These are phyloP conservation scores for Opisthocomus hoazin DNA, from an alignment of 2,113 vertebrate species.

Conservation along the genomic window DNA sequence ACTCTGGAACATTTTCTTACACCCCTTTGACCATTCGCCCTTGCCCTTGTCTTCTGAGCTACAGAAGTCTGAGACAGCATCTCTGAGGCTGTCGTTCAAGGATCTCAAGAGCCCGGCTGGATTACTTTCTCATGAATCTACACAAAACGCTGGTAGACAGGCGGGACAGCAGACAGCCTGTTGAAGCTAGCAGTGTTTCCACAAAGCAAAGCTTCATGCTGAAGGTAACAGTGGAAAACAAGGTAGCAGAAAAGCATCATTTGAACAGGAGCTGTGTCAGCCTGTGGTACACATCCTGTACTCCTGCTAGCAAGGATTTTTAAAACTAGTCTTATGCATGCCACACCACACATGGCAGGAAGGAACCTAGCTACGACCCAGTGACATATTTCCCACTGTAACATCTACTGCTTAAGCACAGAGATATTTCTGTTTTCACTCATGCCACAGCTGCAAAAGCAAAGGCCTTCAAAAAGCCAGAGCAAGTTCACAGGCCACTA, in stretches of 20 bases:
- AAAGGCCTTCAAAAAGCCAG: not conserved
- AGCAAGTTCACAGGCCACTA: not conserved
- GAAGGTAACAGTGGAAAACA: not conserved
- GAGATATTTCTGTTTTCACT: not conserved
- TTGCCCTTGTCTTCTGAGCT: not conserved
- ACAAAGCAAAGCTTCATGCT: not conserved
- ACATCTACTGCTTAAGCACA: not conserved
- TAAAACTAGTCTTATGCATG: not conserved
- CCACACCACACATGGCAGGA: not conserved
- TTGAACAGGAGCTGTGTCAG: not conserved
- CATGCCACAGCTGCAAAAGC: not conserved
- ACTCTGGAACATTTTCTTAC: not conserved
- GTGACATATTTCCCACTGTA: not conserved
- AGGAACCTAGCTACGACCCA: not conserved
- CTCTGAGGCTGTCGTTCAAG: not conserved
- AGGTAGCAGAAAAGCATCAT: not conserved
- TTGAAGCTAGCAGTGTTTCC: not conserved
- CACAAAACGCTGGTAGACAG: not conserved
- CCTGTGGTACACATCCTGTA: not conserved
- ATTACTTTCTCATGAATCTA: not conserved
- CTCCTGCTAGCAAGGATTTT: not conserved
- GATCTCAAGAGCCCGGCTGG: not conserved
- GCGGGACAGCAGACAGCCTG: not conserved
- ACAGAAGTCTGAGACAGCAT: not conserved
- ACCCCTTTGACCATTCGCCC: not conserved